A percentile compares a stretch with the other conserved stretches of the same genome.
Conservation (phyloP, 2,888 invertebrate genomes). For the Alloplasta piceator region DNA sequence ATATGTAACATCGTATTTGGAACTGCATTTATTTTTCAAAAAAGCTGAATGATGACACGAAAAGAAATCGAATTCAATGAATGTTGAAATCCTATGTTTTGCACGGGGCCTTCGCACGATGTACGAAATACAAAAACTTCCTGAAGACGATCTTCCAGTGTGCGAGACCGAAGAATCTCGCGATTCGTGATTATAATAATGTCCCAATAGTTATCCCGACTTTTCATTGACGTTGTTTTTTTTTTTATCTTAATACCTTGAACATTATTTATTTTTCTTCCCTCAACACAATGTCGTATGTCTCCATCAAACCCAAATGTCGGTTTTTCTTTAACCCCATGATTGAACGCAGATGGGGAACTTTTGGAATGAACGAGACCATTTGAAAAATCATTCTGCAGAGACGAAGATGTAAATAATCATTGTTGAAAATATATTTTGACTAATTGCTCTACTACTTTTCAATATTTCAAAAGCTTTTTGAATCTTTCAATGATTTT, state of each 20-base stretch:
- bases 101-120: conserved; percentile 80
- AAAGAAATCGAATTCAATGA: conserved; percentile 67
- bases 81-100: conserved; percentile 73
- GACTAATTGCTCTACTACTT: too few relatives aligned
- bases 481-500: too few relatives aligned
- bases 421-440: background rate
- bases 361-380: background rate
- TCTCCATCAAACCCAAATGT: conserved; percentile 24
- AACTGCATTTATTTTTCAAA: background rate
- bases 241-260: conserved; percentile 14
- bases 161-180: conserved; percentile 47
- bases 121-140: conserved; percentile 67
- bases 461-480: too few relatives aligned
- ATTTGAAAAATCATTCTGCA: background rate
- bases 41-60: conserved; percentile 58
- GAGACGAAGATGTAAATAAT: background rate
- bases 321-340: conserved; percentile 14
- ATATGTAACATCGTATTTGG: too few relatives aligned
- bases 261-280: conserved; percentile 1
- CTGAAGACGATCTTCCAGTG: conserved; percentile 65
- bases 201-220: conserved; percentile 28
- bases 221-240: conserved; percentile 34
- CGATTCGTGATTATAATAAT: conserved; percentile 26
- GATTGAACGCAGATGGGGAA: background rate
- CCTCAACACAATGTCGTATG: conserved; percentile 5